Conservation (phyloP, 2,797 vertebrate species). For the Nyctalus aviator region DNA sequence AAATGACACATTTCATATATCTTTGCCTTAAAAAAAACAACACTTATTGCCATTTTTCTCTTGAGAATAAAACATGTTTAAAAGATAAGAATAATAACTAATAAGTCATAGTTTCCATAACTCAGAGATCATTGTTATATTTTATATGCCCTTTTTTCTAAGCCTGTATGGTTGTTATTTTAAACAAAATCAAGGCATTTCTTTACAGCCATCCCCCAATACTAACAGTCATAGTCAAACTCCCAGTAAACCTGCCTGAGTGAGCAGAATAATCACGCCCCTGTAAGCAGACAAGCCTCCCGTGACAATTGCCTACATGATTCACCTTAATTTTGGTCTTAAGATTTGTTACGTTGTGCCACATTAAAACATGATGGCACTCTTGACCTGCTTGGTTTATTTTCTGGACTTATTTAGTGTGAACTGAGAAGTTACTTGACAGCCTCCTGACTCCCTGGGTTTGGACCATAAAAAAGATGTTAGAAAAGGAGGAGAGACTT, state of each 20-base stretch:
- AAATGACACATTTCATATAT: background rate
- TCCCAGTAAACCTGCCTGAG: background rate
- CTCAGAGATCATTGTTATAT: background rate
- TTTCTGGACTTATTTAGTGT: constrained; percentile 41
- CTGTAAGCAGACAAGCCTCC: background rate
- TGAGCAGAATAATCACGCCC: background rate
- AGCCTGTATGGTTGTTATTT: constrained; percentile 6
- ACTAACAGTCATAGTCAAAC: background rate
- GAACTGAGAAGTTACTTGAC: constrained; percentile 19
- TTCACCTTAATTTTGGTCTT: constrained; percentile 14
- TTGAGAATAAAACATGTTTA: constrained; percentile 36
- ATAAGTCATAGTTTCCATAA: background rate
- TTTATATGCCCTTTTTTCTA: background rate
- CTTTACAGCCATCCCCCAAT: background rate
- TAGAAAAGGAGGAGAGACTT: background rate
- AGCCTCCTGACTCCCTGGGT: background rate
- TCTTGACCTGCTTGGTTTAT: constrained; percentile 23
- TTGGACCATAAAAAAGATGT: background rate
- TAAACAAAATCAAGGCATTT: constrained; percentile 52
- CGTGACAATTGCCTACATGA: background rate
- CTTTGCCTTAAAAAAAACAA: background rate
- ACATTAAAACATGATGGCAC: background rate
- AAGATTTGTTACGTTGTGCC: background rate
- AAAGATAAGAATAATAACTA: constrained; percentile 28
- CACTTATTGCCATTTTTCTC: background rate